These are phyloP conservation scores for Graptemys geographica DNA, from an alignment of 2,797 vertebrate genomes.

Conservation along the genomic window DNA sequence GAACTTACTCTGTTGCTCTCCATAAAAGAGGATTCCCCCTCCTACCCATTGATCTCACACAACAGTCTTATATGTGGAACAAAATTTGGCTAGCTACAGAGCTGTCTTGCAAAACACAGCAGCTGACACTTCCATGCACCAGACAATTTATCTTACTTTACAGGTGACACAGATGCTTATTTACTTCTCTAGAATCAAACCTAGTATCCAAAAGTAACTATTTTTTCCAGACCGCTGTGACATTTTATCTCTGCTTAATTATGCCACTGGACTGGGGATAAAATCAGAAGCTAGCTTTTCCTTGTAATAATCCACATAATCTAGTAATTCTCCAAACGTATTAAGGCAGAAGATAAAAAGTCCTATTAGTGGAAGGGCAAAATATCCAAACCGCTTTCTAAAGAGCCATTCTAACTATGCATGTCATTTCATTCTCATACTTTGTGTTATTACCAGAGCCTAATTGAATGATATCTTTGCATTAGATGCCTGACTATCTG, in stretches of 20 bases:
- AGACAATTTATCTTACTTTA: constrained; percentile 19
- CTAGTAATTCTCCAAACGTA: no score
- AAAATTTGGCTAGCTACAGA: neutral
- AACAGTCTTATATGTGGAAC: neutral
- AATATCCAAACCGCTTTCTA: neutral
- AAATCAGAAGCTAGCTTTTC: constrained; percentile 3
- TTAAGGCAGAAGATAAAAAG: neutral
- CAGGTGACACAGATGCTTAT: constrained; percentile 21
- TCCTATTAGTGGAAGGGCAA: neutral
- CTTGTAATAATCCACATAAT: neutral
- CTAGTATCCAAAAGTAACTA: constrained; percentile 3
- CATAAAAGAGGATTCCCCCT: neutral
- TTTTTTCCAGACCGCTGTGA: accelerated
- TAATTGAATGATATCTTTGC: neutral
- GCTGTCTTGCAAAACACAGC: constrained; percentile 32
- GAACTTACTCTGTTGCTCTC: neutral
- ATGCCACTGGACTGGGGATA: neutral
- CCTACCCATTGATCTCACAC: neutral
- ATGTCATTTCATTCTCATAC: neutral
- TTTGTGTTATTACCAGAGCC: neutral
- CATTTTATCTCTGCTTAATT: neutral
- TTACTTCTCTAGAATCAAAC: constrained; percentile 26
- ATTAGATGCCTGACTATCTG: neutral
- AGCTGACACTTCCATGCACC: neutral
- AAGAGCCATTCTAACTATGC: neutral